Evolutionary conservation across 2,888 invertebrate genomes (phyloP).

Genomic region (Azorinus chamasolen): DNA sequence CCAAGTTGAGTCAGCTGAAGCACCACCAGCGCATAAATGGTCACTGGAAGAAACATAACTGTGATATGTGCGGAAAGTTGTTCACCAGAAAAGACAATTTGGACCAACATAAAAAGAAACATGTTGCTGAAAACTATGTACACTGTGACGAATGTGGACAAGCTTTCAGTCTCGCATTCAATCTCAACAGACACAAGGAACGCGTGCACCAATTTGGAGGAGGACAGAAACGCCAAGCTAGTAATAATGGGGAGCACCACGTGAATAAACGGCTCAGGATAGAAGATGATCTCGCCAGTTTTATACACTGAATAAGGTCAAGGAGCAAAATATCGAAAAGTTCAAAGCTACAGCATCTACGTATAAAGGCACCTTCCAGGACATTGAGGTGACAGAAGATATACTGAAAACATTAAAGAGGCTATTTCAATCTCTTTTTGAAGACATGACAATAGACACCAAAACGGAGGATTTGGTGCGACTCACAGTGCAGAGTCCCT

Average conservation of each 20-base stretch:
- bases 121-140: conserved; percentile 4
- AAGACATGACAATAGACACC: conserved; percentile 28
- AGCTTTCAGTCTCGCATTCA: conserved; percentile 8
- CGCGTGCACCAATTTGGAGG: conserved; percentile 22
- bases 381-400: not conserved
- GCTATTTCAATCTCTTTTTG: conserved; percentile 23
- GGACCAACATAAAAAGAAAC: conserved; percentile 24
- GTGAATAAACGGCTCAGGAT: not conserved
- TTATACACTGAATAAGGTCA: not conserved
- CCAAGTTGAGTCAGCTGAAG: not conserved
- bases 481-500: conserved; percentile 34
- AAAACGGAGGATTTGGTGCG: conserved; percentile 32
- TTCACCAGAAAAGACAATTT: conserved; percentile 28
- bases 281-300: conserved; percentile 9
- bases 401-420: not conserved
- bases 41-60: conserved; percentile 3
- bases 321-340: conserved; percentile 9
- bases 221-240: conserved; percentile 1
- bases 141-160: conserved; percentile 31
- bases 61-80: conserved; percentile 4
- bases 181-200: conserved; percentile 13
- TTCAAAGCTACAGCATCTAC: conserved; percentile 8
- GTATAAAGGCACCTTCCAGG: conserved; percentile 7
- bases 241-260: not conserved
- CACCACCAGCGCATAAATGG: conserved; percentile 6